phyloP scores from a whole-genome alignment of 2,888 invertebrate genomes.

The Alloscopus bannaensis region DNA sequence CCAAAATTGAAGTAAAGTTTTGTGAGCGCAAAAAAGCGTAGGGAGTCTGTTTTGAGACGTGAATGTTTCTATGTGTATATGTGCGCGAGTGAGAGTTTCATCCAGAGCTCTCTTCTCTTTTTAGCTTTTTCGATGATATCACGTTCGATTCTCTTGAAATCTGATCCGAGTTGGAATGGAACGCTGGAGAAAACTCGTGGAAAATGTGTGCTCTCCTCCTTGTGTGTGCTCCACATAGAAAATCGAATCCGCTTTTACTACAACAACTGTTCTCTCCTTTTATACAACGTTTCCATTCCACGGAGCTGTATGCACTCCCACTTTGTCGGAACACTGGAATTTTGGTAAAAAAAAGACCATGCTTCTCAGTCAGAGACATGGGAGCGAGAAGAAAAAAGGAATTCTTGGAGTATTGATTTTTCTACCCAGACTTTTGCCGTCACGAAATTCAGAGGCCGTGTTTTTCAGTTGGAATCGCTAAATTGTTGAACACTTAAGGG shows the following conservation, averaged over 20 bases:
- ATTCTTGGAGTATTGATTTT: constrained; percentile 5
- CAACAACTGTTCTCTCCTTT: neutral
- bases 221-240: neutral
- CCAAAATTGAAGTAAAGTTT: neutral
- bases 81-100: neutral
- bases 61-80: neutral
- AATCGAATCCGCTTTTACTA: constrained; percentile 15
- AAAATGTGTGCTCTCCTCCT: constrained; percentile 37
- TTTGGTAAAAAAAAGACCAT: too few relatives aligned
- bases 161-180: constrained; percentile 51
- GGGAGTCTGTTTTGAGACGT: neutral
- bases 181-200: constrained; percentile 58
- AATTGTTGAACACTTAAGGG: too few relatives aligned
- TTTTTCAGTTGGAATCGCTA: too few relatives aligned
- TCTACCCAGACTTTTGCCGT: too few relatives aligned
- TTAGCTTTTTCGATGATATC: constrained; percentile 40
- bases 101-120: neutral
- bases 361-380: neutral
- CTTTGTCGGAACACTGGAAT: neutral
- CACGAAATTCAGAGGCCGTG: too few relatives aligned
- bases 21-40: neutral
- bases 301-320: too few relatives aligned
- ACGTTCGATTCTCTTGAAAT: constrained; percentile 52
- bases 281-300: too few relatives aligned
- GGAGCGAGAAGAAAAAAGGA: neutral